Percentiles rank a stretch among this genome's conserved stretches.
Conservation (phyloP, 2,797 vertebrate genomes). For the Mormyrus hasselquistii region DNA sequence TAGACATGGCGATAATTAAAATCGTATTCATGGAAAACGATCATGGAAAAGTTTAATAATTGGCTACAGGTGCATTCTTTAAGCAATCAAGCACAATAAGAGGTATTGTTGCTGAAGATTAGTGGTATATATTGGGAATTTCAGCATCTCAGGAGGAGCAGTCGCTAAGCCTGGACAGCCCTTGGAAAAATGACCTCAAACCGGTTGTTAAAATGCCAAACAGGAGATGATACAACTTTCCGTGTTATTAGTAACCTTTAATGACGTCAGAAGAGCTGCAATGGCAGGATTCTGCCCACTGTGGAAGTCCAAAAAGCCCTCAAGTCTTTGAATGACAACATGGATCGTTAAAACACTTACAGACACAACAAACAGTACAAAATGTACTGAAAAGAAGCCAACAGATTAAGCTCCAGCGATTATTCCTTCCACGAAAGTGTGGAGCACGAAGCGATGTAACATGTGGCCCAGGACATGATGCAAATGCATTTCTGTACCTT, state of each 20-base stretch:
- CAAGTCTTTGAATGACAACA: background rate
- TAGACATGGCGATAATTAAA: background rate
- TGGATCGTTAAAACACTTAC: background rate
- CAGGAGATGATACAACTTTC: slow-evolving; percentile 1
- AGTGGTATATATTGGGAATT: background rate
- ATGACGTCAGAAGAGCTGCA: background rate
- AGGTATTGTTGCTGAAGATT: background rate
- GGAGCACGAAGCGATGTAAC: background rate
- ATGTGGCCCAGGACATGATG: background rate
- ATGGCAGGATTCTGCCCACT: background rate
- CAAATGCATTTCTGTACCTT: background rate
- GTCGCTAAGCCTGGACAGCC: background rate
- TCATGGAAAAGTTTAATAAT: background rate
- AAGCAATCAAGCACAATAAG: background rate
- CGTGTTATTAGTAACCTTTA: background rate
- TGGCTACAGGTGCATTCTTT: background rate
- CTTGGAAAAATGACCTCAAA: slow-evolving; percentile 36
- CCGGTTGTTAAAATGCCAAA: background rate
- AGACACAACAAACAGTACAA: slow-evolving; percentile 30
- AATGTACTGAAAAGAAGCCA: slow-evolving; percentile 27
- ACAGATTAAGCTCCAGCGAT: background rate
- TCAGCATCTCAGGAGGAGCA: background rate
- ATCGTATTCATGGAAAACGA: background rate
- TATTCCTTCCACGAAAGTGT: background rate
- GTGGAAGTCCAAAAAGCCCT: background rate